Evolutionary conservation across 2,797 vertebrate genomes (phyloP).

Genomic region (Numenius phaeopus): DNA sequence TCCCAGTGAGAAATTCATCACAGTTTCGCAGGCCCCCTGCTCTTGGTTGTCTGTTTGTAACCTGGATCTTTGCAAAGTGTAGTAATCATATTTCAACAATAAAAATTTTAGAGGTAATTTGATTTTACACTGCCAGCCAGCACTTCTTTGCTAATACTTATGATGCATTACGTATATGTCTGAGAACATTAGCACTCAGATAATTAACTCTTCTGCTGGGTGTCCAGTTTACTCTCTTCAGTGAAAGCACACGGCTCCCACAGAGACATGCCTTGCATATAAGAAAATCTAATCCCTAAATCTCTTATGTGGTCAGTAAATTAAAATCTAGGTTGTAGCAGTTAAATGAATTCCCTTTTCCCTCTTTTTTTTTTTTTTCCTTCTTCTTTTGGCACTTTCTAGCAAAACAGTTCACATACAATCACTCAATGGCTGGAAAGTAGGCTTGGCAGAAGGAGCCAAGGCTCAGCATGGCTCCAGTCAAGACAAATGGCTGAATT

Average conservation of each 20-base stretch:
- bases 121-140: constrained; percentile 57
- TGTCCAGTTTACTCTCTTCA: background rate
- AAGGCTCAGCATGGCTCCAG: constrained; percentile 19
- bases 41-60: background rate
- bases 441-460: constrained; percentile 22
- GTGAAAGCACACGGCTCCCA: constrained; percentile 43
- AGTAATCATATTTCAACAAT: constrained; percentile 41
- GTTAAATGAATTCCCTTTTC: background rate
- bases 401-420: constrained; percentile 23
- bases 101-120: constrained; percentile 60
- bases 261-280: background rate
- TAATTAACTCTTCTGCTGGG: constrained; percentile 64
- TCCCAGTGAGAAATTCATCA: background rate
- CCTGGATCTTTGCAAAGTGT: background rate
- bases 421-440: constrained; percentile 42
- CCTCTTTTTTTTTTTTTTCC: background rate
- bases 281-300: constrained; percentile 42
- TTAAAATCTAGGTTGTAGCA: constrained; percentile 38
- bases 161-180: constrained; percentile 52
- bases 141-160: constrained; percentile 39
- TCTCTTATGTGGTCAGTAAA: constrained; percentile 36
- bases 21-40: background rate
- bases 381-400: background rate
- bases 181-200: constrained; percentile 60
- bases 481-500: constrained; percentile 74